phyloP scores from a whole-genome alignment of 1,140 invertebrate species.

The Whitmania pigra region DNA sequence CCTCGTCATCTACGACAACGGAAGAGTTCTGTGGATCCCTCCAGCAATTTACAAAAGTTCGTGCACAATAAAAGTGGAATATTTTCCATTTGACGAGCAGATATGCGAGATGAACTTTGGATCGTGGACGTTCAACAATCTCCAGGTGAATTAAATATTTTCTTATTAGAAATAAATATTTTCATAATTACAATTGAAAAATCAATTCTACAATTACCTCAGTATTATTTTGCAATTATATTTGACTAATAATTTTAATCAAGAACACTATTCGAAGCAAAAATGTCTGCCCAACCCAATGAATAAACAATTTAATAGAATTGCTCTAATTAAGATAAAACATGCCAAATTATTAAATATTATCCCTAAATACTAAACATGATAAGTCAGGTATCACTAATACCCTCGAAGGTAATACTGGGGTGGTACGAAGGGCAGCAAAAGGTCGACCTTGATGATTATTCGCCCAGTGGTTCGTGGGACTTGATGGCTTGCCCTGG shows the following conservation, averaged over 20 bases:
- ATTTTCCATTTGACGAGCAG: conserved; percentile 90
- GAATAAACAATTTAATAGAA: no score
- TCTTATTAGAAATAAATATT: conserved; percentile 44
- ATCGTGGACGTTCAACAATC: conserved; percentile 16
- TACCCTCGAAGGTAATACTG: conserved; percentile 39
- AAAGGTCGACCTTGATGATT: conserved; percentile 81
- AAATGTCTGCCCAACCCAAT: no score
- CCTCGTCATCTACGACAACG: conserved; percentile 73
- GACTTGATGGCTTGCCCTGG: conserved; percentile 89
- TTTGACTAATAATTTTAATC: no score
- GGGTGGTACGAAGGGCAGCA: conserved; percentile 86
- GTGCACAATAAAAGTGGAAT: conserved; percentile 88
- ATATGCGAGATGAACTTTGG: conserved; percentile 83
- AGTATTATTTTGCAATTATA: no score
- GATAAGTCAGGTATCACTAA: no score
- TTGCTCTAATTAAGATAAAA: no score
- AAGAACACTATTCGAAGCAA: no score
- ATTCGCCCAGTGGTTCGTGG: conserved; percentile 97
- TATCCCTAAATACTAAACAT: no score
- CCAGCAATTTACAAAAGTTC: conserved; percentile 98
- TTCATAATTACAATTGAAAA: no score
- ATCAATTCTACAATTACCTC: no score
- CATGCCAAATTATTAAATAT: no score
- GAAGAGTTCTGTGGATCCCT: conserved; percentile 88
- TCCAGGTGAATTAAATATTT: not conserved